phyloP scores from a whole-genome alignment of 2,113 vertebrate species.

The Embiotoca jacksoni region DNA sequence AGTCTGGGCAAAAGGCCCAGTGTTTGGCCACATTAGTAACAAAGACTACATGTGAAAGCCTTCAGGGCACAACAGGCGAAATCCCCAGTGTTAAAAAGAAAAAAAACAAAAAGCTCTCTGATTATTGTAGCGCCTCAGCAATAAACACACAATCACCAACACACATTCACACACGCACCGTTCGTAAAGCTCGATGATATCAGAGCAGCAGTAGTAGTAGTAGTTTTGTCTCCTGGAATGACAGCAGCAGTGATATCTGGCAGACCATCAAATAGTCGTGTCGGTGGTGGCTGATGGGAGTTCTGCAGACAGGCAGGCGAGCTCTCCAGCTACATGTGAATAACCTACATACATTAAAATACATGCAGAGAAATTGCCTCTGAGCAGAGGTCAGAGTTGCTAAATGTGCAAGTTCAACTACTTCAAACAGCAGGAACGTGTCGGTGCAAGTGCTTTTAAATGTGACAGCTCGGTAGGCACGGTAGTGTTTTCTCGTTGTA shows the following conservation, averaged over 20 bases:
- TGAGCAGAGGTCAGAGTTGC: conserved; percentile 66
- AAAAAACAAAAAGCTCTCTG: conserved; percentile 32
- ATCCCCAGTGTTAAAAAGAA: conserved; percentile 53
- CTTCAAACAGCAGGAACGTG: conserved; percentile 57
- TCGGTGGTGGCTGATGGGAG: conserved; percentile 77
- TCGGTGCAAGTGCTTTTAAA: conserved; percentile 51
- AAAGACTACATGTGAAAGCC: conserved; percentile 76
- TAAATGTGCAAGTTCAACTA: conserved; percentile 66
- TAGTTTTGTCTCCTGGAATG: conserved; percentile 63
- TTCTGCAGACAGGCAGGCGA: conserved; percentile 49
- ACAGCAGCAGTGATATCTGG: conserved; percentile 72
- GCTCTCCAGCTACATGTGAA: conserved; percentile 65
- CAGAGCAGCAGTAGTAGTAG: conserved; percentile 25
- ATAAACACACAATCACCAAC: conserved; percentile 42
- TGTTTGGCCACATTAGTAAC: conserved; percentile 63
- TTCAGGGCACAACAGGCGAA: conserved; percentile 74
- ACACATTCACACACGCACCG: conserved; percentile 26
- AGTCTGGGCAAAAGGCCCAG: conserved; percentile 73
- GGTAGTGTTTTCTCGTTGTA: conserved; percentile 31
- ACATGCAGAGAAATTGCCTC: conserved; percentile 63
- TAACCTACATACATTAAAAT: conserved; percentile 75
- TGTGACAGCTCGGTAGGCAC: conserved; percentile 26
- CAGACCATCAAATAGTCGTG: conserved; percentile 72
- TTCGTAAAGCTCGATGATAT: conserved; percentile 50
- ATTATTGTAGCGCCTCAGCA: conserved; percentile 66